Percentiles rank a stretch among this genome's conserved stretches.
phyloP scores from a whole-genome alignment of 37 sponge, comb jelly and placozoan genomes.

The Spongia lamella region DNA sequence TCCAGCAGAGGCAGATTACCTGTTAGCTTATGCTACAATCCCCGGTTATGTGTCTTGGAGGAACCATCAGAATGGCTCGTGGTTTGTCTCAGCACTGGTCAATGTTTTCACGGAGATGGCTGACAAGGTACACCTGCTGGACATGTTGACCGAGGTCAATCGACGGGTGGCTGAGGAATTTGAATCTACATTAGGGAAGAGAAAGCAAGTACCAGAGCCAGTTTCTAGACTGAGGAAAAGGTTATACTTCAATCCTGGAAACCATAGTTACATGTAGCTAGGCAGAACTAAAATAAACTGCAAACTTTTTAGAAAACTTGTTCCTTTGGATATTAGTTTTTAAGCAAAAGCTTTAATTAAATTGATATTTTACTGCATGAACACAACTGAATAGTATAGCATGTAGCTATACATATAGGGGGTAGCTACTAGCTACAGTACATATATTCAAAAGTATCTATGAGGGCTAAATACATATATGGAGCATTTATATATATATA shows the following conservation, averaged over 20 bases:
- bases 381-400: too few relatives aligned
- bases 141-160: slow-evolving; percentile 46
- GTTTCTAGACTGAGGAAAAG: slow-evolving; percentile 10
- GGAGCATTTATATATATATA: too few relatives aligned
- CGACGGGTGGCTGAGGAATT: slow-evolving; percentile 31
- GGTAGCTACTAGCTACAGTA: too few relatives aligned
- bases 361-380: too few relatives aligned
- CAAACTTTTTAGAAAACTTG: too few relatives aligned
- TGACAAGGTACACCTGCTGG: slow-evolving; percentile 36
- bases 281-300: too few relatives aligned
- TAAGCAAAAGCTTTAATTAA: too few relatives aligned
- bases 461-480: too few relatives aligned
- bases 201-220: slow-evolving; percentile 8
- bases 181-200: slow-evolving; percentile 20
- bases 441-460: too few relatives aligned
- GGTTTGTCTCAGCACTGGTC: slow-evolving; percentile 47
- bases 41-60: slow-evolving; percentile 48
- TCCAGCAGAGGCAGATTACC: slow-evolving; percentile 86
- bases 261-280: too few relatives aligned
- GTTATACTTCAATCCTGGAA: slow-evolving; percentile 18
- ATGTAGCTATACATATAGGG: too few relatives aligned
- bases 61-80: slow-evolving; percentile 56
- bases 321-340: too few relatives aligned
- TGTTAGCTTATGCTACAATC: slow-evolving; percentile 77
- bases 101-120: slow-evolving; percentile 16